Conservation (phyloP, 2,113 vertebrate genomes). For the Gambusia holbrooki region DNA sequence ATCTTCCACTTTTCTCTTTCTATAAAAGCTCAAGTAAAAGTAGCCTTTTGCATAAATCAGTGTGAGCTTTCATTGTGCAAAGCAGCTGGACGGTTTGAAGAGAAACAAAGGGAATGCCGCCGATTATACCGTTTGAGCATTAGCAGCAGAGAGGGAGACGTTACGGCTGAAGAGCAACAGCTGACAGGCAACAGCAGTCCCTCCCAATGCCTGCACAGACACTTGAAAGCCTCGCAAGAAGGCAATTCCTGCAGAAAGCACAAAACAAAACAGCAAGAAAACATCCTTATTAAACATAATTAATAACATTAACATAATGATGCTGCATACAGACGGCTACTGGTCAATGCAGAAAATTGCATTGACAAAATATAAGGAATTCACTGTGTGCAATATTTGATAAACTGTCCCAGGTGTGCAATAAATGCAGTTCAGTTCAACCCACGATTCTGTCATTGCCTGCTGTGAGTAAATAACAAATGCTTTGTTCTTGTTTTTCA, state of each 20-base stretch:
- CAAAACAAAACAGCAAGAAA: not conserved
- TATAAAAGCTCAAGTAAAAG: not conserved
- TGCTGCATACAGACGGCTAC: not conserved
- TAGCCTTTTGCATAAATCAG: not conserved
- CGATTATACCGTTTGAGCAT: conserved; percentile 69
- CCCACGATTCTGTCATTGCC: too few species aligned
- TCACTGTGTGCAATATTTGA: too few species aligned
- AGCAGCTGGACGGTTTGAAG: not conserved
- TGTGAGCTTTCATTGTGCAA: not conserved
- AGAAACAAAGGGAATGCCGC: not conserved
- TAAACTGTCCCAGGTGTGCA: too few species aligned
- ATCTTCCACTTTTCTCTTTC: not conserved
- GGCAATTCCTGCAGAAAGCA: conserved; percentile 71
- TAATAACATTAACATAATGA: too few species aligned
- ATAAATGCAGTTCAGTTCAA: too few species aligned
- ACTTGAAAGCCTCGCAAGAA: conserved; percentile 83
- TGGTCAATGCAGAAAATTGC: too few species aligned
- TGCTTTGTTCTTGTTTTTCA: too few species aligned
- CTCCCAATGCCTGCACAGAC: conserved; percentile 74
- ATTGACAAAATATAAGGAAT: too few species aligned
- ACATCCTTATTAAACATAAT: not conserved
- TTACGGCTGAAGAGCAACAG: conserved; percentile 79
- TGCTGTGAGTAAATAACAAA: too few species aligned
- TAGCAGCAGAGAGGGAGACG: conserved; percentile 60
- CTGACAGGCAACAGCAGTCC: conserved; percentile 68